These are phyloP conservation scores for Yponomeuta sedellus DNA, from an alignment of 2,888 invertebrate species.

Conservation along the genomic window DNA sequence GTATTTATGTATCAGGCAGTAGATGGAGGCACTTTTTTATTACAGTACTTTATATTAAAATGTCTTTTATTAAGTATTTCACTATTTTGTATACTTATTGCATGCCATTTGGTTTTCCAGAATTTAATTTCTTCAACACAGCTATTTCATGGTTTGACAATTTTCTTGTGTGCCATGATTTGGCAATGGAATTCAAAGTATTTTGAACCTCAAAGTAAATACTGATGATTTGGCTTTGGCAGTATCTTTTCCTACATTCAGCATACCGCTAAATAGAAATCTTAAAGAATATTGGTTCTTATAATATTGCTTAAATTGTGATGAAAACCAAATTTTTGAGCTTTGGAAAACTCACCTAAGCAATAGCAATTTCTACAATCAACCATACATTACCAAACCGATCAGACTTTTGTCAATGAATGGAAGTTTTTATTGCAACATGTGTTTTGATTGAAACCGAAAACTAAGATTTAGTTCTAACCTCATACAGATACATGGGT, in stretches of 20 bases:
- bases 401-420: conserved; percentile 12
- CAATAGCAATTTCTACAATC: conserved; percentile 67
- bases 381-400: conserved; percentile 69
- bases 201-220: not conserved
- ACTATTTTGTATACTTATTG: no score
- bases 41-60: not conserved
- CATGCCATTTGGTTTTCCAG: no score
- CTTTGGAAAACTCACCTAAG: conserved; percentile 50
- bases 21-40: not conserved
- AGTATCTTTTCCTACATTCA: not conserved
- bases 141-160: no score
- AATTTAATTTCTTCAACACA: no score
- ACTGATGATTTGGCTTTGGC: not conserved
- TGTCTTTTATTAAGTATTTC: not conserved
- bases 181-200: not conserved
- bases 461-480: not conserved
- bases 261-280: conserved; percentile 30
- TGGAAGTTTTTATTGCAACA: not conserved
- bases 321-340: conserved; percentile 40
- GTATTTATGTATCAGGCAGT: not conserved
- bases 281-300: conserved; percentile 60
- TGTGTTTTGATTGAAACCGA: not conserved
- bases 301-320: conserved; percentile 22
- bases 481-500: not conserved
- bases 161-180: not conserved